These are phyloP conservation scores for Hippoglossus hippoglossus DNA, from an alignment of 2,797 vertebrate species.

Conservation along the genomic window DNA sequence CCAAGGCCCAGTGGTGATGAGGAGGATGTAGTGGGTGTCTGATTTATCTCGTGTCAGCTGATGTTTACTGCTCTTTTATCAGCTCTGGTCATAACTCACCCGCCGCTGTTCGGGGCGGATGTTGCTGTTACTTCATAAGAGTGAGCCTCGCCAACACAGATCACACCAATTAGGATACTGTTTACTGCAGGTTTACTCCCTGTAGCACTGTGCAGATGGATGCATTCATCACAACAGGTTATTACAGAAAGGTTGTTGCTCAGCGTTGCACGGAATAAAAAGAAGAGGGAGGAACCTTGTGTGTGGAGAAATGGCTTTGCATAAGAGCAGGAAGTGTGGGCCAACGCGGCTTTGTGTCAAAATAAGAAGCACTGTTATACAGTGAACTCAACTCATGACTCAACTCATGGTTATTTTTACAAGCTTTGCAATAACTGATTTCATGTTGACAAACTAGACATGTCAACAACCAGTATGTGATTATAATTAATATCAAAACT, in stretches of 20 bases:
- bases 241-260: conserved; percentile 12
- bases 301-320: conserved; percentile 63
- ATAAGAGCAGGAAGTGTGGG: conserved; percentile 69
- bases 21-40: conserved; percentile 65
- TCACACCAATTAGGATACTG: conserved; percentile 30
- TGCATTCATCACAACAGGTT: conserved; percentile 33
- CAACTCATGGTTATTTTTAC: background rate
- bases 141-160: conserved; percentile 9
- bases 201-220: conserved; percentile 21
- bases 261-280: conserved; percentile 30
- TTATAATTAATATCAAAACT: background rate
- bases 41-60: conserved; percentile 70
- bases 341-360: conserved; percentile 52
- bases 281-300: conserved; percentile 48
- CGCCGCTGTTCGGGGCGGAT: conserved; percentile 31
- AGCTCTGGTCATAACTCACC: conserved; percentile 51
- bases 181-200: conserved; percentile 37
- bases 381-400: no score
- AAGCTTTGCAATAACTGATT: background rate
- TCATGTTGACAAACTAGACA: background rate
- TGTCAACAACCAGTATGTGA: background rate
- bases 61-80: conserved; percentile 70
- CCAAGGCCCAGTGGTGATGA: conserved; percentile 45
- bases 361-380: conserved; percentile 26
- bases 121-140: conserved; percentile 39